Evolutionary conservation across 2,797 vertebrate species (phyloP).

Genomic region (Kryptopterus vitreolus): DNA sequence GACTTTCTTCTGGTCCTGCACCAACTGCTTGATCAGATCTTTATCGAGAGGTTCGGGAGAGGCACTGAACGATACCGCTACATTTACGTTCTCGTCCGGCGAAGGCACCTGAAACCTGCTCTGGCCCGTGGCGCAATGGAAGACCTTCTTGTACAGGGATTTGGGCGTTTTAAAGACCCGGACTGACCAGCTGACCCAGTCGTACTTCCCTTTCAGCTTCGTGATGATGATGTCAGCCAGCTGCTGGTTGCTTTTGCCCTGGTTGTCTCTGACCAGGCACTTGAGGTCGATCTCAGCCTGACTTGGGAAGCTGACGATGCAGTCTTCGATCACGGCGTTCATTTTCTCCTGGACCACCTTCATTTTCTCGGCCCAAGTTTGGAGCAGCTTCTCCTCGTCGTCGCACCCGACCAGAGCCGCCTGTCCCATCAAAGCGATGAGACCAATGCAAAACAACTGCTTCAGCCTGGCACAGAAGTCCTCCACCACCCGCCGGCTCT

Average conservation of each 20-base stretch:
- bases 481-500: conserved; percentile 72
- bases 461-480: conserved; percentile 76
- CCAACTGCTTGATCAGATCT: conserved; percentile 64
- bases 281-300: conserved; percentile 69
- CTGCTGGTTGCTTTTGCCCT: conserved; percentile 64
- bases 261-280: conserved; percentile 66
- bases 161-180: conserved; percentile 67
- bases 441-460: conserved; percentile 77
- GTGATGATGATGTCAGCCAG: conserved; percentile 68
- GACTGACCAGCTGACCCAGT: conserved; percentile 80
- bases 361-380: conserved; percentile 73
- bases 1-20: conserved; percentile 69
- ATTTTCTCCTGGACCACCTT: conserved; percentile 70
- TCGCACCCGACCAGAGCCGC: conserved; percentile 68
- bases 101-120: conserved; percentile 72
- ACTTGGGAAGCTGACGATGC: conserved; percentile 71
- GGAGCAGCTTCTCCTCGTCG: conserved; percentile 70
- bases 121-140: conserved; percentile 68
- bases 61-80: conserved; percentile 76
- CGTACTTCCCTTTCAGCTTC: conserved; percentile 70
- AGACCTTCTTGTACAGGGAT: conserved; percentile 65
- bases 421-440: conserved; percentile 76
- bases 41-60: conserved; percentile 71
- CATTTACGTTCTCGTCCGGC: conserved; percentile 65
- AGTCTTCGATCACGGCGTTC: conserved; percentile 70